These are phyloP conservation scores for Enteromius trimaculatus DNA, from an alignment of 2,797 vertebrate species.

Conservation along the genomic window DNA sequence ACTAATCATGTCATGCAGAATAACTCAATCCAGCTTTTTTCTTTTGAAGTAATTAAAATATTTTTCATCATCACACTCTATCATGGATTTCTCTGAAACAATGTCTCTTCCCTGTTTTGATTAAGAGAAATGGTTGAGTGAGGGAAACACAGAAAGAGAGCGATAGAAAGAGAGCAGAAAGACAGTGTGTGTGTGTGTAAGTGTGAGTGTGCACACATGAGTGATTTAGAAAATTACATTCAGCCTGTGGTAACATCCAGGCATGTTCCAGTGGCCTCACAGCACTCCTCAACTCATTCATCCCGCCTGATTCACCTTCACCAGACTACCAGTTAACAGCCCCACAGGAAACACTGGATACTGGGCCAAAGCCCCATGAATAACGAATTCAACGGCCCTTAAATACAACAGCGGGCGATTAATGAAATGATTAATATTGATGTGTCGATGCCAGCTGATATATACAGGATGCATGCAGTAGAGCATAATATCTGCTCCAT, in stretches of 20 bases:
- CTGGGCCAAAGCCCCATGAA: slow-evolving; percentile 15
- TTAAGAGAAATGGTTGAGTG: slow-evolving; percentile 35
- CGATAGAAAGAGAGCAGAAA: slow-evolving; percentile 1
- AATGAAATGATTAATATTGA: slow-evolving; percentile 11
- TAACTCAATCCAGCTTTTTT: neutral
- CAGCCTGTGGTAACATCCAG: slow-evolving; percentile 45
- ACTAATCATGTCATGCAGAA: neutral
- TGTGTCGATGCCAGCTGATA: neutral
- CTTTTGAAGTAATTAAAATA: slow-evolving; percentile 29
- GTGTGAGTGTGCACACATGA: slow-evolving; percentile 45
- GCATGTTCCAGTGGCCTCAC: slow-evolving; percentile 30
- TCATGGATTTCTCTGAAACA: slow-evolving; percentile 25
- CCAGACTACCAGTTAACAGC: slow-evolving; percentile 1
- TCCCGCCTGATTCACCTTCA: slow-evolving; percentile 32
- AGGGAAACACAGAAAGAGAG: neutral
- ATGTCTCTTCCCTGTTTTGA: slow-evolving; percentile 27
- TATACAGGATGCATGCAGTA: slow-evolving; percentile 12
- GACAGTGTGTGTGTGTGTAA: neutral
- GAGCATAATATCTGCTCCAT: slow-evolving; percentile 12
- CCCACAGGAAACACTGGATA: slow-evolving; percentile 13
- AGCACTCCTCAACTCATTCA: slow-evolving; percentile 31
- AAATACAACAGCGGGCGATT: slow-evolving; percentile 28
- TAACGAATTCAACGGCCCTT: neutral
- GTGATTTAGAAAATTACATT: slow-evolving; percentile 51
- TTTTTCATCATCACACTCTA: slow-evolving; percentile 29